phyloP scores from a whole-genome alignment of 2,888 invertebrate genomes.

The Machimus rusticus region DNA sequence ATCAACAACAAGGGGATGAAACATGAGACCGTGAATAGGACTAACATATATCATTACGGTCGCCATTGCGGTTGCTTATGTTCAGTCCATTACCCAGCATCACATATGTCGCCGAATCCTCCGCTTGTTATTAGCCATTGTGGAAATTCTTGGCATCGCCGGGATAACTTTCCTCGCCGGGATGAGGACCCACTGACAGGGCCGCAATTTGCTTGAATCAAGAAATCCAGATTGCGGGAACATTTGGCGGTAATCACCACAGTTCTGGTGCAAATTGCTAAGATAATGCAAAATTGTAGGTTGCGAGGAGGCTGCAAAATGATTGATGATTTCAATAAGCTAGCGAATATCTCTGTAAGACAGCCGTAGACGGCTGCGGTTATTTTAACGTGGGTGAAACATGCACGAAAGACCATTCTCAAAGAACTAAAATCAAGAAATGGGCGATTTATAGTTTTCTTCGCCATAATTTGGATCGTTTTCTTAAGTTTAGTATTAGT shows the following conservation, averaged over 20 bases:
- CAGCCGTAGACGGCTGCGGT: not conserved
- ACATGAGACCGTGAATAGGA: conserved; percentile 25
- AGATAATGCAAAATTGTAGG: conserved; percentile 23
- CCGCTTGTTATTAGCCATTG: conserved; percentile 27
- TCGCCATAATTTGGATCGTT: too few relatives aligned
- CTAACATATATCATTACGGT: conserved; percentile 28
- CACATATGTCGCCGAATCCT: conserved; percentile 32
- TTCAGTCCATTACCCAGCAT: conserved; percentile 33
- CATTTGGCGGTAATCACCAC: conserved; percentile 38
- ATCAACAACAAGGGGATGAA: conserved; percentile 42
- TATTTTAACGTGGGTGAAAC: not conserved
- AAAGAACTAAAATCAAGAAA: not conserved
- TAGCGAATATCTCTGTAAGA: not conserved
- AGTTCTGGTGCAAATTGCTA: conserved; percentile 26
- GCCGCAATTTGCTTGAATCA: conserved; percentile 14
- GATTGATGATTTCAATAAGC: conserved; percentile 40
- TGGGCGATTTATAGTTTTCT: too few relatives aligned
- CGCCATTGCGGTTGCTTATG: conserved; percentile 30
- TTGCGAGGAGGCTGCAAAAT: not conserved
- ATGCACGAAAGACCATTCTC: not conserved
- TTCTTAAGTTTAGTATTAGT: too few relatives aligned
- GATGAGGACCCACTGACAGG: conserved; percentile 8
- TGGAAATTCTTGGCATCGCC: not conserved
- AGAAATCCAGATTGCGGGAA: conserved; percentile 25
- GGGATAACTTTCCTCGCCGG: conserved; percentile 14